Percentiles rank a stretch among this genome's conserved stretches.
Evolutionary conservation across 2,888 invertebrate species (phyloP).

Genomic region (Drosophila subsilvestris): DNA sequence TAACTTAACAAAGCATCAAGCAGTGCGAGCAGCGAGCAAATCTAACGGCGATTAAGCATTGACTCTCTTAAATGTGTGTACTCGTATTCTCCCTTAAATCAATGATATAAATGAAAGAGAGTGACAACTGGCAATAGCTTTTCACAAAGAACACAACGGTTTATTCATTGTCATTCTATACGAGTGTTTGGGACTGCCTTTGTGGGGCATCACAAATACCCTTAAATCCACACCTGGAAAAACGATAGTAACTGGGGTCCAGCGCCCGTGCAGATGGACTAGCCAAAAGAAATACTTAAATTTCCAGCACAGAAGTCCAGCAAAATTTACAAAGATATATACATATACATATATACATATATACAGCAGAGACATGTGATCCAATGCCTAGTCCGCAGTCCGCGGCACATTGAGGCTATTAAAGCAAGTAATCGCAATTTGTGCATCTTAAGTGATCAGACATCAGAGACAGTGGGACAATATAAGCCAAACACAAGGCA

Average conservation of each 20-base stretch:
- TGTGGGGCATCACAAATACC: too few species aligned
- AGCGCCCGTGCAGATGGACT: conserved; percentile 13
- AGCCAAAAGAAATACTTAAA: conserved; percentile 23
- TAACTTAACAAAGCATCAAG: conserved; percentile 11
- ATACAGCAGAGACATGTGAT: conserved; percentile 67
- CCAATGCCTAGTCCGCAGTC: conserved; percentile 61
- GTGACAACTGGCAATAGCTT: neutral
- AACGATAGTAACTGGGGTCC: neutral
- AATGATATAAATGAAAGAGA: conserved; percentile 5
- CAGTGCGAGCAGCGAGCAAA: conserved; percentile 10
- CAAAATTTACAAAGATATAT: conserved; percentile 50
- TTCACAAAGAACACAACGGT: neutral
- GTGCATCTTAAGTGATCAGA: conserved; percentile 59
- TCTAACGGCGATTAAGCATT: conserved; percentile 23
- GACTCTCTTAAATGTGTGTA: conserved; percentile 16
- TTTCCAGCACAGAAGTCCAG: conserved; percentile 48
- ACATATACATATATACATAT: too few species aligned
- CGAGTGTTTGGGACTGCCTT: neutral
- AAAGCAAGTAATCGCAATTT: conserved; percentile 67
- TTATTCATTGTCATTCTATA: neutral
- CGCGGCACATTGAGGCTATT: conserved; percentile 59
- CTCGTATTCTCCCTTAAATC: conserved; percentile 15
- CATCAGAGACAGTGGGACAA: conserved; percentile 52
- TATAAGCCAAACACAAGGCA: neutral
- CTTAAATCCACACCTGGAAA: neutral